A percentile compares a stretch with the other conserved stretches of the same genome.
Conservation (phyloP, 2,113 vertebrate genomes). For the Anhinga rufa region DNA sequence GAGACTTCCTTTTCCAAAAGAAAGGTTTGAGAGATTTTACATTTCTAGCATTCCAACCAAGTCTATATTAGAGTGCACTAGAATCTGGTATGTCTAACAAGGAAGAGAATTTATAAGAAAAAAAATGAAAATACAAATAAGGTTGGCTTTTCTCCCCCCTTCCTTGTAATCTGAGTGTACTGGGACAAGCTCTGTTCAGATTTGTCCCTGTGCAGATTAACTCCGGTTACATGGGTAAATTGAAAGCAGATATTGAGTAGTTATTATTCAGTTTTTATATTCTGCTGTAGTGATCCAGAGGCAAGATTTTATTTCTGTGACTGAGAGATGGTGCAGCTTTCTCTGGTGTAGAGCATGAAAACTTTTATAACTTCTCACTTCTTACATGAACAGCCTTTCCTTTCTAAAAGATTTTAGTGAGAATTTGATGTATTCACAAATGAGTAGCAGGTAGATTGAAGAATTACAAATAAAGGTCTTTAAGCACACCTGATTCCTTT, state of each 20-base stretch:
- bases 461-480: neutral
- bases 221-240: neutral
- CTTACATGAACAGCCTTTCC: neutral
- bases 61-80: neutral
- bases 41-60: neutral
- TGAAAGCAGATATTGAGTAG: neutral
- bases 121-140: neutral
- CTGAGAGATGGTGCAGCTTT: neutral
- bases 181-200: neutral
- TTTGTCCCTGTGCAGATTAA: neutral
- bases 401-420: neutral
- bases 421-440: neutral
- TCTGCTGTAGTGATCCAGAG: neutral
- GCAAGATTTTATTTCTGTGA: neutral
- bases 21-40: neutral
- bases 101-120: neutral
- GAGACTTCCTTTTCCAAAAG: neutral
- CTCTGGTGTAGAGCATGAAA: neutral
- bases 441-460: neutral
- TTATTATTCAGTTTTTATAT: neutral
- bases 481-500: neutral
- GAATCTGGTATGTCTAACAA: neutral
- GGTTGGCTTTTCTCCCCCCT: fast-evolving
- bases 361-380: neutral
- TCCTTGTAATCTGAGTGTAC: neutral